Conservation (phyloP, 2,888 invertebrate genomes). For the Brachyopa scutellaris region DNA sequence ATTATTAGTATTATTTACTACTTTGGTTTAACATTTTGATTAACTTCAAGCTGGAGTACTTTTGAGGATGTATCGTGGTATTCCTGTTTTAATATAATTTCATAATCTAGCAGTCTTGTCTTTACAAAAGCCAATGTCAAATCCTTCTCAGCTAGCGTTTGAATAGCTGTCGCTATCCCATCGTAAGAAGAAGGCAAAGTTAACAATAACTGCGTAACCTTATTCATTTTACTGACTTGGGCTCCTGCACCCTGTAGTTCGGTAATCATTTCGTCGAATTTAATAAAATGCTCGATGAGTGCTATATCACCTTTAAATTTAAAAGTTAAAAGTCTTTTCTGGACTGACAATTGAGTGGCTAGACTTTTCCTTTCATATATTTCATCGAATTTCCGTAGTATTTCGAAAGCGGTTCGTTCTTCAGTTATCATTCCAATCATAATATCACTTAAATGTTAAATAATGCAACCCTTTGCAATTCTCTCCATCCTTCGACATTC, state of each 20-base stretch:
- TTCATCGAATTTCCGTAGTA: conserved; percentile 33
- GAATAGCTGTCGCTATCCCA: conserved; percentile 78
- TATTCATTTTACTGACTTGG: conserved; percentile 77
- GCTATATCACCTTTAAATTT: conserved; percentile 37
- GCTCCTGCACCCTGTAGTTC: conserved; percentile 78
- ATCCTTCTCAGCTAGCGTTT: conserved; percentile 76
- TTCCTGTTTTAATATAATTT: conserved; percentile 25
- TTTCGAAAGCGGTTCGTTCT: conserved; percentile 14
- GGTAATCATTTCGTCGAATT: conserved; percentile 77
- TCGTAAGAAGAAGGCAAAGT: conserved; percentile 78
- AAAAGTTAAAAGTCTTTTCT: conserved; percentile 29
- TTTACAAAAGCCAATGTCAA: conserved; percentile 78
- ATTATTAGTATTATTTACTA: too few species aligned
- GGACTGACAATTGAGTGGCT: too few species aligned
- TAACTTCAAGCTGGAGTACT: too few species aligned
- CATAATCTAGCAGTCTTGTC: conserved; percentile 74
- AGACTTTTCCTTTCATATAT: conserved; percentile 29
- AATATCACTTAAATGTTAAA: conserved; percentile 47
- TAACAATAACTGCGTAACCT: conserved; percentile 78
- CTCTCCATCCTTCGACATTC: conserved; percentile 30
- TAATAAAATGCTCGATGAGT: conserved; percentile 29
- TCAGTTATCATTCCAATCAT: too few species aligned
- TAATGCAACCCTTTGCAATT: conserved; percentile 42
- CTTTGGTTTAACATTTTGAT: too few species aligned
- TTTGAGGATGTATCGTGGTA: too few species aligned